These are phyloP conservation scores for Myzus persicae DNA, from an alignment of 1,140 invertebrate species.

Conservation along the genomic window DNA sequence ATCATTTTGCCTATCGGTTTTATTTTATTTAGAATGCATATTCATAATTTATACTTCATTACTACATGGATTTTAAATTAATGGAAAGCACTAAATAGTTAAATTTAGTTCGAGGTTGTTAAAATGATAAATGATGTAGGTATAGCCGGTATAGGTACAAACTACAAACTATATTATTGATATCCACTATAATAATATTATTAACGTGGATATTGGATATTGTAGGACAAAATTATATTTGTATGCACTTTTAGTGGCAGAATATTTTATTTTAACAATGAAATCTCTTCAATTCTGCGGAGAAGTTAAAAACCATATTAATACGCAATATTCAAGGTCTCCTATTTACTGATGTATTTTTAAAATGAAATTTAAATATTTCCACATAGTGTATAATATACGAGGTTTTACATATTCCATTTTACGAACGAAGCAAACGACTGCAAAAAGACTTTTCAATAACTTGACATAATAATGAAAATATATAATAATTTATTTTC, in stretches of 20 bases:
- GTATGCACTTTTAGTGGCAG: not conserved
- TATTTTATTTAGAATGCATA: not conserved
- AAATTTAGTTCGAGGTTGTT: not conserved
- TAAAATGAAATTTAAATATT: not conserved
- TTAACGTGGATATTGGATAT: not conserved
- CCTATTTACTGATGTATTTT: not conserved
- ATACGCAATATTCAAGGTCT: conserved; percentile 4
- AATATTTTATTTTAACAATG: conserved; percentile 10
- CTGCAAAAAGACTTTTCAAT: not conserved
- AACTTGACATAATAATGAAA: not conserved
- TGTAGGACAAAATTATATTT: not conserved
- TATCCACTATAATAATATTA: not conserved
- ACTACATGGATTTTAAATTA: not conserved
- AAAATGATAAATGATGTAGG: not conserved
- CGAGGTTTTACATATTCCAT: not conserved
- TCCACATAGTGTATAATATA: not conserved
- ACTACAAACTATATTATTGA: not conserved
- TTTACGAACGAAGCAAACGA: not conserved
- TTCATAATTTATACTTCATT: not conserved
- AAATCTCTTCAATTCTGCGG: not conserved
- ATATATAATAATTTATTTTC: not conserved
- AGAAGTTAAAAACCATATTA: not conserved
- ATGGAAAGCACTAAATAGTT: conserved; percentile 4
- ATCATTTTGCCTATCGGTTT: not conserved
- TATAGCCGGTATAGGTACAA: too few species aligned